Evolutionary conservation across 2,888 invertebrate genomes (phyloP).

Genomic region (Rhagonycha lutea): DNA sequence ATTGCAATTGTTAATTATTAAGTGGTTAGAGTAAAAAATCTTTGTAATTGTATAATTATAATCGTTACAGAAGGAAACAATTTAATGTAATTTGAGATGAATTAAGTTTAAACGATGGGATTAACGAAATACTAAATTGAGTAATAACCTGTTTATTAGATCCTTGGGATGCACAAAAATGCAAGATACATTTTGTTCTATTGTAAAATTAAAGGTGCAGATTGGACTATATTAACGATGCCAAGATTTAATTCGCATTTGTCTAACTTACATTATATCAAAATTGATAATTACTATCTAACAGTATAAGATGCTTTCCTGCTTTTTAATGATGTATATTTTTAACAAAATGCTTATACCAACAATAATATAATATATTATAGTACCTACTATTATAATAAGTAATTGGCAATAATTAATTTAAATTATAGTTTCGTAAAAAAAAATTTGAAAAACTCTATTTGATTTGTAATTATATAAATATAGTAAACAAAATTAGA

Average conservation of each 20-base stretch:
- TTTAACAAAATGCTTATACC: too few species aligned
- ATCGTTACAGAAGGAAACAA: not conserved
- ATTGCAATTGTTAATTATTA: not conserved
- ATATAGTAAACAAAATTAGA: not conserved
- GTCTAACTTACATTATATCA: not conserved
- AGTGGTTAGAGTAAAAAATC: not conserved
- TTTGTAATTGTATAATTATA: not conserved
- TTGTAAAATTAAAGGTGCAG: not conserved
- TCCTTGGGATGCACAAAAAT: not conserved
- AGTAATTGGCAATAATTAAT: too few species aligned
- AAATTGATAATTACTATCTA: not conserved
- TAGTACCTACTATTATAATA: too few species aligned
- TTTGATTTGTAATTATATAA: not conserved
- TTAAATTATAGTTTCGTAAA: not conserved
- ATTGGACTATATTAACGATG: not conserved
- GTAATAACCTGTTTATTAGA: not conserved
- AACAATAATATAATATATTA: too few species aligned
- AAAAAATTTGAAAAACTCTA: not conserved
- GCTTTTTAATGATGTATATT: too few species aligned
- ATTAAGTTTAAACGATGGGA: not conserved
- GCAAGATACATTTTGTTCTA: not conserved
- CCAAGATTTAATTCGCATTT: not conserved
- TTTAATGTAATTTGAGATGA: not conserved
- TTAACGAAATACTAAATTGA: not conserved
- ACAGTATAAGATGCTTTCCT: not conserved